These are phyloP conservation scores for Reticulitermes speratus DNA, from an alignment of 1,140 invertebrate genomes.

Conservation along the genomic window DNA sequence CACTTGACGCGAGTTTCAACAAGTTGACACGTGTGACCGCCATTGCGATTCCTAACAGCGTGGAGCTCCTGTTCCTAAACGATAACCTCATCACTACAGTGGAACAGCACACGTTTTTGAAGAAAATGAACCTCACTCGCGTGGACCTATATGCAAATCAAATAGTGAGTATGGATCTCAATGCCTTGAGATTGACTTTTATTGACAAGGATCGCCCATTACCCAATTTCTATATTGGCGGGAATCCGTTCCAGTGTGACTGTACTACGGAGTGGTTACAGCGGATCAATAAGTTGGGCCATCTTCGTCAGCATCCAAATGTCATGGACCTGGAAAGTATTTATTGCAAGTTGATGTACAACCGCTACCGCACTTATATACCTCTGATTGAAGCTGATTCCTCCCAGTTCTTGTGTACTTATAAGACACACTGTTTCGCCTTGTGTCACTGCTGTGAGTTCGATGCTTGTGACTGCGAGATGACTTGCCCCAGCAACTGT, in stretches of 20 bases:
- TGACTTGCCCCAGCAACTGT: constrained; percentile 91
- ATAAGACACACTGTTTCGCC: constrained; percentile 90
- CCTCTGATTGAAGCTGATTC: constrained; percentile 80
- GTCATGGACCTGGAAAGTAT: constrained; percentile 90
- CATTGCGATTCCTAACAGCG: constrained; percentile 69
- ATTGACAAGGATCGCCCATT: constrained; percentile 65
- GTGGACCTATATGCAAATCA: constrained; percentile 86
- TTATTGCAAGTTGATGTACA: constrained; percentile 86
- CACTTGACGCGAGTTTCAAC: constrained; percentile 81
- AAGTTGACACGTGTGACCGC: constrained; percentile 70
- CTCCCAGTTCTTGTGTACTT: constrained; percentile 88
- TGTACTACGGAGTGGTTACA: constrained; percentile 88
- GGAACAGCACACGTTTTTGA: constrained; percentile 78
- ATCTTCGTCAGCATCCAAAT: constrained; percentile 77
- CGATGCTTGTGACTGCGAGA: constrained; percentile 92
- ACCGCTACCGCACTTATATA: constrained; percentile 74
- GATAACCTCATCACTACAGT: constrained; percentile 78
- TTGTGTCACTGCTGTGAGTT: constrained; percentile 93
- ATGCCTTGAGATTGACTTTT: constrained; percentile 70
- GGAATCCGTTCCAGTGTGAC: constrained; percentile 85
- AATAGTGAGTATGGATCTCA: constrained; percentile 77
- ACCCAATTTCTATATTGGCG: constrained; percentile 84
- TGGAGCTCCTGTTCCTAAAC: constrained; percentile 77
- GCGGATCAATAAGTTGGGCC: constrained; percentile 64
- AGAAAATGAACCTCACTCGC: constrained; percentile 77